Conservation (phyloP, 2,888 invertebrate species). For the Escarpia spicata region DNA sequence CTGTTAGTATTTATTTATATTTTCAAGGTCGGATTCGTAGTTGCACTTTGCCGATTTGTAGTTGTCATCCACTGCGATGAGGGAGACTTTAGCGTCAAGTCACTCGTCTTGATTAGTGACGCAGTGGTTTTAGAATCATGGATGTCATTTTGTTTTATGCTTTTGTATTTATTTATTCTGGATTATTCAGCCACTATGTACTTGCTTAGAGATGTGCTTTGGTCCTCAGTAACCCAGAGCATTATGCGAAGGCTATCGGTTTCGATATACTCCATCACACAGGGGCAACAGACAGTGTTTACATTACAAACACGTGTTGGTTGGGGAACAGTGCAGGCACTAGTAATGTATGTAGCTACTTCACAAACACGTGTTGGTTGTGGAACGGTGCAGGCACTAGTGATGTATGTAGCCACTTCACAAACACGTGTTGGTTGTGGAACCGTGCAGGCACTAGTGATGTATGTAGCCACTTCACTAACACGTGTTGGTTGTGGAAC, state of each 20-base stretch:
- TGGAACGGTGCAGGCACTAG: too few species aligned
- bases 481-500: neutral
- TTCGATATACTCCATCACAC: neutral
- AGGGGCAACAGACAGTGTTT: neutral
- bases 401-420: neutral
- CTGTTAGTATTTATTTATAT: slow-evolving; percentile 7
- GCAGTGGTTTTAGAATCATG: neutral
- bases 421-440: neutral
- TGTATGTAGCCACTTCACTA: neutral
- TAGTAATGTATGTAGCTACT: neutral
- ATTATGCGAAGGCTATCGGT: neutral
- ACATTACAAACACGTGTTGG: too few species aligned
- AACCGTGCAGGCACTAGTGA: too few species aligned
- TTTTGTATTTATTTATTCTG: neutral
- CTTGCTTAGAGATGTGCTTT: neutral
- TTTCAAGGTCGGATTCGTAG: neutral
- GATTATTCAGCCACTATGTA: neutral
- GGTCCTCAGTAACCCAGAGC: neutral
- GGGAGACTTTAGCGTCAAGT: neutral
- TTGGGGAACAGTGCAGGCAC: too few species aligned
- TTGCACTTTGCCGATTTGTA: slow-evolving; percentile 11
- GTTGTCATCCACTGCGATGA: neutral
- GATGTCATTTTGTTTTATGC: neutral
- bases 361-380: neutral
- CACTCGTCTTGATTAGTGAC: neutral